Base-by-base conservation (phyloP, 2,797 vertebrate species). In the Otolemur crassicaudatus region DNA sequence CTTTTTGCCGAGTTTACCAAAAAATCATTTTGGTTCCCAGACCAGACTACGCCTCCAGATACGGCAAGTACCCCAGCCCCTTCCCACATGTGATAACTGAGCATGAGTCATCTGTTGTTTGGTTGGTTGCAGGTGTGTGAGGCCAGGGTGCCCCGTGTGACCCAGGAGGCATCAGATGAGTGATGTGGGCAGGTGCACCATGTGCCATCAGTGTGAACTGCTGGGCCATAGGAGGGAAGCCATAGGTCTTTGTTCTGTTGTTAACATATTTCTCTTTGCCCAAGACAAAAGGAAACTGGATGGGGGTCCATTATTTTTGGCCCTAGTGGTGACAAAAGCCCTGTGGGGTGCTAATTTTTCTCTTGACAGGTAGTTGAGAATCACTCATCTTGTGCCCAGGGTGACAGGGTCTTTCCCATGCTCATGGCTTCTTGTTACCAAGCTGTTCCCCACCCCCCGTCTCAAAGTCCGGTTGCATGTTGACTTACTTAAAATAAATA, bases 21-120 rank as follows among this genome's bases (percentile, higher is more conserved):
- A 99, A 99, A 92, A 99, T 99, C 49, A 97, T 99, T 53, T 88
- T 99, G 95, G 97, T 99, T 43, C 99, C 99, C 0, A 98, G 99
- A 58, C 99, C 99, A 9, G 99, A 99, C 98, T 99, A 99, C 5
- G 98, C 98, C 0, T 99, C 99, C 23, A 98, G 99, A 98, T 98
- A 98, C 0, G 98, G 99, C 98, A 98, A 99, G 99, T 98, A 91
- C 72, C 85, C 14, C 1, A 7, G 1, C 17, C 3, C 3, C 2
- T n/a, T 6, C 2, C 5, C 7, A 12, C 5, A 0, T 0, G 0
- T 19, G 7, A 40, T 43, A 3, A 5, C 9, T 0, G 0, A 65
- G 61, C 27, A 22, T 1, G 61, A 14, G 60, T 29, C 0, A 0
- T 7, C 20, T 0, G 0, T 1, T 1, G 0, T 19, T 3, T 23